phyloP scores from a whole-genome alignment of 2,888 invertebrate genomes.

The Tenthredo livida region DNA sequence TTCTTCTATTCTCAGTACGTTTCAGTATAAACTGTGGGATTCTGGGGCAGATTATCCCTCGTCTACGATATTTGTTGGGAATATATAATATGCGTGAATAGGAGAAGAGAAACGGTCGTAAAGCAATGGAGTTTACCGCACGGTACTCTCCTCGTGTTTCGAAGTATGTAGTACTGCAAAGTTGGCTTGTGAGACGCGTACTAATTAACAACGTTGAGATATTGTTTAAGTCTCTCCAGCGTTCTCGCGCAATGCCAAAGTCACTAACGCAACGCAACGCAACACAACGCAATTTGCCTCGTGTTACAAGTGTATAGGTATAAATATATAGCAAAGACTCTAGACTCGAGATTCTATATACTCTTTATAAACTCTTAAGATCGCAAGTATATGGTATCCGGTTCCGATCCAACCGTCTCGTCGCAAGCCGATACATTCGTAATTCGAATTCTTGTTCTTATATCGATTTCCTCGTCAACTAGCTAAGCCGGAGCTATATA shows the following conservation, averaged over 20 bases:
- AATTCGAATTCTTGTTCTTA: constrained; percentile 46
- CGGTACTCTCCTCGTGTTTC: background rate
- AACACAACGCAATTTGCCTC: constrained; percentile 5
- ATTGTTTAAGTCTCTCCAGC: background rate
- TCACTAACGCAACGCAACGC: background rate
- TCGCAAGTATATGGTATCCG: constrained; percentile 10
- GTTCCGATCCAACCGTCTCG: constrained; percentile 13
- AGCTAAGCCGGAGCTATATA: background rate
- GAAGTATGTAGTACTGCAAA: constrained; percentile 5
- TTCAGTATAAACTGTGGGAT: background rate
- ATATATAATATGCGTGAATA: background rate
- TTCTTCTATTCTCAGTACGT: background rate
- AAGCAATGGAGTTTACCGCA: background rate
- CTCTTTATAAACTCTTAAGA: background rate
- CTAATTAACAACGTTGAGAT: constrained; percentile 41
- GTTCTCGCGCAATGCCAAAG: background rate
- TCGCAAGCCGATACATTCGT: constrained; percentile 37
- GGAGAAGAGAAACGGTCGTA: constrained; percentile 24
- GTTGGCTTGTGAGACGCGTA: constrained; percentile 6
- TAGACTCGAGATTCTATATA: background rate
- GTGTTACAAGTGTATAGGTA: background rate
- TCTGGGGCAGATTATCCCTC: background rate
- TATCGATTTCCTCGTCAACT: constrained; percentile 35
- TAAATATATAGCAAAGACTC: background rate
- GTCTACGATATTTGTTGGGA: background rate